Percentiles rank a stretch among this genome's conserved stretches.
phyloP scores from a whole-genome alignment of 2,113 vertebrate species.

The Limanda limanda region DNA sequence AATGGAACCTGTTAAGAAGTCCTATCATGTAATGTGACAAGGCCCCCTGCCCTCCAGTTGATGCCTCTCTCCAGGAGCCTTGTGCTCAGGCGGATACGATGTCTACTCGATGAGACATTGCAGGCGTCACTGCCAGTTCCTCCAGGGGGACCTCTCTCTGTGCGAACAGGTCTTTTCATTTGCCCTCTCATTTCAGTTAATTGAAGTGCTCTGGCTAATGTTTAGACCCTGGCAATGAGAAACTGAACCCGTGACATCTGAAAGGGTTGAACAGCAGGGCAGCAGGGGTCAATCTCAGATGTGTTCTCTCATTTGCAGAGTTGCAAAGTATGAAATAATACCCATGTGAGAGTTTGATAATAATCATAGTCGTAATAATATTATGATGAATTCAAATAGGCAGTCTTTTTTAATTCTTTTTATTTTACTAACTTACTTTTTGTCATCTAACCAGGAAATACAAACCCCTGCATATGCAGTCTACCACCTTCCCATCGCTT shows the following conservation, averaged over 20 bases:
- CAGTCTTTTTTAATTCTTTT: neutral
- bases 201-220: constrained; percentile 62
- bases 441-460: constrained; percentile 81
- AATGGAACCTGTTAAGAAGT: constrained; percentile 61
- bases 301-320: neutral
- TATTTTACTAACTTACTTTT: neutral
- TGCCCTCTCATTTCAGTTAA: constrained; percentile 69
- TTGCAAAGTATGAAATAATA: neutral
- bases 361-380: neutral
- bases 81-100: constrained; percentile 49
- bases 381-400: neutral
- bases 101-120: constrained; percentile 68
- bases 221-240: constrained; percentile 16
- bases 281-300: neutral
- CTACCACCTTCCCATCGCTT: constrained; percentile 84
- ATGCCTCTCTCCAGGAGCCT: constrained; percentile 54
- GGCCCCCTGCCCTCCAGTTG: constrained; percentile 11
- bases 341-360: neutral
- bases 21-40: constrained; percentile 63
- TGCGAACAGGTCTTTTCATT: constrained; percentile 67
- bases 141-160: constrained; percentile 51
- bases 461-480: constrained; percentile 86
- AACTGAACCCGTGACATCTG: constrained; percentile 49
- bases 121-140: constrained; percentile 37
- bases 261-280: constrained; percentile 31